Conservation (phyloP, 1,140 invertebrate species). For the Drosophila sturtevanti region DNA sequence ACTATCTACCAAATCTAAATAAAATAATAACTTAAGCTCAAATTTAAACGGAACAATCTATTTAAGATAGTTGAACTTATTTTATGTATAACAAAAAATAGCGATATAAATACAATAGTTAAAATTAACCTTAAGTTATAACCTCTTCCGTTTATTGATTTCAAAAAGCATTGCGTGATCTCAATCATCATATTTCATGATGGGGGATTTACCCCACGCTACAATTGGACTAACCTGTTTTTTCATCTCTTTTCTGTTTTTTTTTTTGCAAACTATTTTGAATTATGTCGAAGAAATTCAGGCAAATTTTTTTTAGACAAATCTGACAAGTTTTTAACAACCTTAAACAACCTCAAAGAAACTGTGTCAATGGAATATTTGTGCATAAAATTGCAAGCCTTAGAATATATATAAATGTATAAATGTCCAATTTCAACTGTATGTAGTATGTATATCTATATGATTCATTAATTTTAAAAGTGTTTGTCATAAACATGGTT, state of each 20-base stretch:
- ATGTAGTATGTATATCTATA: slow-evolving; percentile 10
- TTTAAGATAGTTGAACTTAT: no score
- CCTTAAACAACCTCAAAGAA: slow-evolving; percentile 33
- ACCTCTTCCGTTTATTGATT: not conserved
- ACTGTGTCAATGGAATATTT: slow-evolving; percentile 77
- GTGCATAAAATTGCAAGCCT: slow-evolving; percentile 59
- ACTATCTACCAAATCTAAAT: no score
- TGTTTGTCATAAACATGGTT: slow-evolving; percentile 15
- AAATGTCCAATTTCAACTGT: slow-evolving; percentile 30
- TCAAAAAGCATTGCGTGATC: not conserved
- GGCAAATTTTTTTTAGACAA: not conserved
- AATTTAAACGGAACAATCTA: no score
- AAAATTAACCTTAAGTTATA: not conserved
- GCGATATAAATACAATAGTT: no score
- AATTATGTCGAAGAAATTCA: not conserved
- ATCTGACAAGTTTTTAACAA: slow-evolving; percentile 1
- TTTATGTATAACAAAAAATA: no score
- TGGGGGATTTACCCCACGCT: not conserved
- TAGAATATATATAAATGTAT: no score
- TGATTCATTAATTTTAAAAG: slow-evolving; percentile 66
- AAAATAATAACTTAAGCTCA: no score
- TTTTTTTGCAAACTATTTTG: not conserved
- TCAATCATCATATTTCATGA: not conserved
- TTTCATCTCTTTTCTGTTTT: not conserved
- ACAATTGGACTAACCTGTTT: not conserved